Evolutionary conservation across 2,113 vertebrate species (phyloP).

Genomic region (Scolopax mira): DNA sequence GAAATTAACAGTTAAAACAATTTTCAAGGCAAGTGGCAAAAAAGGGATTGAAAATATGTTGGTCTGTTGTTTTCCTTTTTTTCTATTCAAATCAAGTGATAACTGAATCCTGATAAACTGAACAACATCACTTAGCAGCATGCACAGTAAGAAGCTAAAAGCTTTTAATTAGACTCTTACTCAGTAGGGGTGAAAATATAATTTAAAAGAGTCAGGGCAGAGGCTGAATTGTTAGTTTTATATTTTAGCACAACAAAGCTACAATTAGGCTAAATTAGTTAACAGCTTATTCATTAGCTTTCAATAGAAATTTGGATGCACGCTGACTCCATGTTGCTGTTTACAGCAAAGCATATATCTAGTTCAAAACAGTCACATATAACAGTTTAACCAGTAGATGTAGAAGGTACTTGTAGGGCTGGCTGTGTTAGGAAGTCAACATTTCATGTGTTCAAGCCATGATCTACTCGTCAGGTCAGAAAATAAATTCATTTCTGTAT

Average conservation of each 20-base stretch:
- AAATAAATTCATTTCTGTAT: background rate
- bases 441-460: conserved; percentile 10
- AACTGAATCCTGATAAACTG: conserved; percentile 65
- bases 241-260: conserved; percentile 70
- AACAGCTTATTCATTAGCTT: conserved; percentile 74
- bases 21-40: conserved; percentile 38
- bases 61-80: background rate
- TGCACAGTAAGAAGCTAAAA: conserved; percentile 66
- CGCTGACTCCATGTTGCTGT: conserved; percentile 62
- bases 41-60: background rate
- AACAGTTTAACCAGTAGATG: conserved; percentile 32
- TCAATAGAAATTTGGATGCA: conserved; percentile 66
- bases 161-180: conserved; percentile 77
- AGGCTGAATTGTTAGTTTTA: conserved; percentile 66
- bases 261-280: conserved; percentile 76
- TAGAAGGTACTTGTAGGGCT: conserved; percentile 5
- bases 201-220: conserved; percentile 70
- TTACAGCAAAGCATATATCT: conserved; percentile 56
- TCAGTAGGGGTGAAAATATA: conserved; percentile 69
- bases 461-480: background rate
- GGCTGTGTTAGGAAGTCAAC: conserved; percentile 35
- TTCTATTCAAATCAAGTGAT: conserved; percentile 7
- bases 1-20: conserved; percentile 51
- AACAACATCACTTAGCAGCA: conserved; percentile 68
- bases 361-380: conserved; percentile 6